Evolutionary conservation across 2,888 invertebrate species (phyloP).

Genomic region (Petrolisthes cinctipes): DNA sequence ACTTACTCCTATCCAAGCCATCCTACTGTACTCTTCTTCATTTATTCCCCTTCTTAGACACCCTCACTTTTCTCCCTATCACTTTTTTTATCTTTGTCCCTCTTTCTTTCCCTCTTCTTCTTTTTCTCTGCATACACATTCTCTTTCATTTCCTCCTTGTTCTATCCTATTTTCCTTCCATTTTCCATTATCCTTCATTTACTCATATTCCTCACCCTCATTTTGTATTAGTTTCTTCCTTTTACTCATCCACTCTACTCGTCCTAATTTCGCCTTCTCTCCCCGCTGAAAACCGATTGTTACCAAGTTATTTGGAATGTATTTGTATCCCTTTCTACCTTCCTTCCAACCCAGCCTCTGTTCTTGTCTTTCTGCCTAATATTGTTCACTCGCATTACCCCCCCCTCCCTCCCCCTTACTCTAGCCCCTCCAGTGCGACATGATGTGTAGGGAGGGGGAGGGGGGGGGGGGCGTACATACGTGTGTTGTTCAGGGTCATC

Average conservation of each 20-base stretch:
- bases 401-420: slow-evolving; percentile 4
- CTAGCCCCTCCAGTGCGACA: neutral
- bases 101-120: neutral
- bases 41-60: neutral
- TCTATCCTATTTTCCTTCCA: neutral
- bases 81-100: neutral
- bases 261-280: neutral
- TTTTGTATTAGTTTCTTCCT: neutral
- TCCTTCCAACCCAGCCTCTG: neutral
- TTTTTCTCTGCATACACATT: neutral
- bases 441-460: too few relatives aligned
- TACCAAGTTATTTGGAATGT: neutral
- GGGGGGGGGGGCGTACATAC: too few relatives aligned
- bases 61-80: neutral
- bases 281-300: neutral
- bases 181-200: neutral
- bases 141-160: neutral
- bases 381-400: neutral
- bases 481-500: too few relatives aligned
- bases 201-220: neutral
- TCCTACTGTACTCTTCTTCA: neutral
- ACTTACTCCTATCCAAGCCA: neutral
- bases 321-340: neutral
- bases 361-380: neutral
- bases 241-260: neutral